These are phyloP conservation scores for Aspiorhynchus laticeps DNA, from an alignment of 2,113 vertebrate species.

Conservation along the genomic window DNA sequence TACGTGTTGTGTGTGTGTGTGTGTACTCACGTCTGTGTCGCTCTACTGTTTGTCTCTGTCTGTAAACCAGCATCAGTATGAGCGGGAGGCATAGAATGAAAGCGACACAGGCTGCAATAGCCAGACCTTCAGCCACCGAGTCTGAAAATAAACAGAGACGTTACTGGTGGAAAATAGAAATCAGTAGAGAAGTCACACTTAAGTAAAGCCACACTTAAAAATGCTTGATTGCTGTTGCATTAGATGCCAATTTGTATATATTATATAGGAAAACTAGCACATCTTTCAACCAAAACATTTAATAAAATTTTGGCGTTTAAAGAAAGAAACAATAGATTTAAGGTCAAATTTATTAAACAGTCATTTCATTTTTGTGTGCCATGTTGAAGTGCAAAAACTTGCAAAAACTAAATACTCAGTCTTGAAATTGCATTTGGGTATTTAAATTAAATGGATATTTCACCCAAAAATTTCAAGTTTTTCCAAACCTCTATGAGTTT, in stretches of 20 bases:
- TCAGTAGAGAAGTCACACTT: not conserved
- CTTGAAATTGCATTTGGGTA: not conserved
- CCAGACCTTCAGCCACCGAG: slow-evolving; percentile 82
- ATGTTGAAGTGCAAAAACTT: not conserved
- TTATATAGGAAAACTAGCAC: not conserved
- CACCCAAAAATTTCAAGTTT: no score
- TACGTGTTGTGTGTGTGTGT: slow-evolving; percentile 1
- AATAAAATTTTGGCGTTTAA: not conserved
- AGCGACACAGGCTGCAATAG: slow-evolving; percentile 84
- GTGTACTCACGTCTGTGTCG: slow-evolving; percentile 85
- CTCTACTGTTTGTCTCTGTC: slow-evolving; percentile 82
- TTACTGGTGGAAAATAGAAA: not conserved
- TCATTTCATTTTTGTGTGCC: not conserved
- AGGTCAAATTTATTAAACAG: slow-evolving; percentile 1
- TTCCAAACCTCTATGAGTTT: no score
- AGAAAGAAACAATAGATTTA: not conserved
- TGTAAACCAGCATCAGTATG: slow-evolving; percentile 94
- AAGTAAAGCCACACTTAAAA: not conserved
- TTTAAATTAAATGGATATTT: not conserved
- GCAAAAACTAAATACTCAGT: not conserved
- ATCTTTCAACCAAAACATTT: not conserved
- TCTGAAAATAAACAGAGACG: slow-evolving; percentile 66
- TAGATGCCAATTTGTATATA: not conserved
- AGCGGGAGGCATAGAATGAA: slow-evolving; percentile 92
- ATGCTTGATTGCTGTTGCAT: not conserved